These are phyloP conservation scores for Apantesis nais DNA, from an alignment of 2,888 invertebrate genomes.

Conservation along the genomic window DNA sequence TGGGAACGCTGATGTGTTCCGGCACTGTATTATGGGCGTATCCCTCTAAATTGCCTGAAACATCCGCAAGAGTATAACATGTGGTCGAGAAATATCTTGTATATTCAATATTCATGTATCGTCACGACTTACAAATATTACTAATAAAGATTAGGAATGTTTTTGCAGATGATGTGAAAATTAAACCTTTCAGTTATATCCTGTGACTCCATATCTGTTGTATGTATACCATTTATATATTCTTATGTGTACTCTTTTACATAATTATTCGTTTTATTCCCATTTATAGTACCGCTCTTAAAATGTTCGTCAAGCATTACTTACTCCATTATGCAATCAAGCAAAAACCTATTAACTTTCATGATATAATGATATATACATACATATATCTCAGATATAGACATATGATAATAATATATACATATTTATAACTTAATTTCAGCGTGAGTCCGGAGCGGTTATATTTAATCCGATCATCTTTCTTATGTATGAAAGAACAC, in stretches of 20 bases:
- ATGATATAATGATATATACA: neutral
- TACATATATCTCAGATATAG: no score
- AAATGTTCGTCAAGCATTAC: neutral
- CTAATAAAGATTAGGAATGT: constrained; percentile 26
- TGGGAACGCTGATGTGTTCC: constrained; percentile 34
- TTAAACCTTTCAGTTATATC: neutral
- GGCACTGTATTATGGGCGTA: constrained; percentile 25
- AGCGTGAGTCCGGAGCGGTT: neutral
- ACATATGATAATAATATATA: neutral
- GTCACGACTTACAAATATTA: constrained; percentile 25
- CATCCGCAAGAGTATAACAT: constrained; percentile 24
- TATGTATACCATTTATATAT: neutral
- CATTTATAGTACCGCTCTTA: neutral
- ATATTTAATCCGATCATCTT: neutral
- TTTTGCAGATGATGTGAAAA: constrained; percentile 11
- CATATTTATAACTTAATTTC: neutral
- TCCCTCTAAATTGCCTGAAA: constrained; percentile 30
- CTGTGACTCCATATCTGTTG: neutral
- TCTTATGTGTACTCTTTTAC: no score
- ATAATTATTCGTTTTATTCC: neutral
- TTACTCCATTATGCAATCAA: neutral
- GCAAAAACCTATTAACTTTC: neutral
- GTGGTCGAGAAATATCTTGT: constrained; percentile 16
- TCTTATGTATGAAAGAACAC: constrained; percentile 1
- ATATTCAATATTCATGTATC: constrained; percentile 28